phyloP scores from a whole-genome alignment of 2,113 vertebrate species.

The Numenius arquata region DNA sequence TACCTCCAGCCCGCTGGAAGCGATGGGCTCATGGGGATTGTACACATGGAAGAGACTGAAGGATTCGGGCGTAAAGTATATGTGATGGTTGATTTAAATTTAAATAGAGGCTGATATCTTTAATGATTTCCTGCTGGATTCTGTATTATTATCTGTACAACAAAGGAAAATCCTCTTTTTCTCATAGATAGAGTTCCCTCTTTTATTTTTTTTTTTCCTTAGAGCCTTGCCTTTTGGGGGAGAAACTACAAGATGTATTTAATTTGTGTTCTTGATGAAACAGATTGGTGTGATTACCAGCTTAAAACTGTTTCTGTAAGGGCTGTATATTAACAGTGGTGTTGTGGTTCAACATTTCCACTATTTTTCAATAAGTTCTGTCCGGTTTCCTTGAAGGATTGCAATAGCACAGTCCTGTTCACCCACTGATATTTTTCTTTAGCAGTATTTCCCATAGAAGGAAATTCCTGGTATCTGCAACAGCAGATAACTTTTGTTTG shows the following conservation, averaged over 20 bases:
- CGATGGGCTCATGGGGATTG: fast-evolving
- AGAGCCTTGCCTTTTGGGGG: not conserved
- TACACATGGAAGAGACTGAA: not conserved
- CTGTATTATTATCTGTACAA: not conserved
- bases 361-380: not conserved
- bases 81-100: not conserved
- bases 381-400: not conserved
- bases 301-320: not conserved
- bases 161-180: not conserved
- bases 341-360: not conserved
- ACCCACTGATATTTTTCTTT: not conserved
- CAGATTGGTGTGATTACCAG: not conserved
- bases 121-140: not conserved
- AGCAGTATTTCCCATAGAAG: not conserved
- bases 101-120: not conserved
- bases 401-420: not conserved
- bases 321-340: not conserved
- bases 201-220: not conserved
- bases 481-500: not conserved
- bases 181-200: not conserved
- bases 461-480: not conserved
- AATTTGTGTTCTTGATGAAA: not conserved
- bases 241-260: not conserved
- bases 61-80: not conserved
- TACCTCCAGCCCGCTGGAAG: not conserved